These are phyloP conservation scores for Drosophila nr. perissopoda DNA, from an alignment of 2,888 invertebrate species.

Conservation along the genomic window DNA sequence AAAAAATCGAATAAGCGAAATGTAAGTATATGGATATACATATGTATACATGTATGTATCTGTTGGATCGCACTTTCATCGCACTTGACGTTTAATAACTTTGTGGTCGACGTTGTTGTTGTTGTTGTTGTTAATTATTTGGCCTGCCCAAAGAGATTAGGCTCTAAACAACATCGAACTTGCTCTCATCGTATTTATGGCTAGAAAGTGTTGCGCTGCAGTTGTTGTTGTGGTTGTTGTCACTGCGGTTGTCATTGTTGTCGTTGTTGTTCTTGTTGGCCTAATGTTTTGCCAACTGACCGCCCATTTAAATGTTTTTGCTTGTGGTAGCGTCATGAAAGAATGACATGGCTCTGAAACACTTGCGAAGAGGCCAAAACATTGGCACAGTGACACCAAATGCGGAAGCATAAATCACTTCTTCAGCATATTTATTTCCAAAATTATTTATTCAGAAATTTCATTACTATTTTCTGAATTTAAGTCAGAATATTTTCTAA, in stretches of 20 bases:
- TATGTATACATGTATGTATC: constrained; percentile 1
- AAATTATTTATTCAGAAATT: not conserved
- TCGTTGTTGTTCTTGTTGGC: constrained; percentile 41
- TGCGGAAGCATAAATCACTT: not conserved
- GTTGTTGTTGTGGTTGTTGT: constrained; percentile 11
- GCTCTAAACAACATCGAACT: constrained; percentile 31
- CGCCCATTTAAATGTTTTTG: constrained; percentile 55
- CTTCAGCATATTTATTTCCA: no score
- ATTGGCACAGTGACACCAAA: constrained; percentile 32
- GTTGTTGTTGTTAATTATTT: constrained; percentile 22
- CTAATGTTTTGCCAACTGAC: constrained; percentile 72
- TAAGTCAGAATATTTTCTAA: accelerated
- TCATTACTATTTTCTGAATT: not conserved
- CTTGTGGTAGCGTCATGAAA: constrained; percentile 36
- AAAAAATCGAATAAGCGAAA: constrained; percentile 62
- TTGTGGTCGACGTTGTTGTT: constrained; percentile 28
- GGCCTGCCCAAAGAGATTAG: constrained; percentile 46
- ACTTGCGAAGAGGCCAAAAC: constrained; percentile 20
- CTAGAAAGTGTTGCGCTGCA: constrained; percentile 65
- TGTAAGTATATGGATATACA: constrained; percentile 21
- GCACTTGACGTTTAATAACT: constrained; percentile 78
- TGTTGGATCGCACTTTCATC: constrained; percentile 74
- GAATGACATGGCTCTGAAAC: constrained; percentile 40
- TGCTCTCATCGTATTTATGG: constrained; percentile 63
- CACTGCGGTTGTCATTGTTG: not conserved